Evolutionary conservation across 2,797 vertebrate species (phyloP).

Genomic region (Saxicola maurus): DNA sequence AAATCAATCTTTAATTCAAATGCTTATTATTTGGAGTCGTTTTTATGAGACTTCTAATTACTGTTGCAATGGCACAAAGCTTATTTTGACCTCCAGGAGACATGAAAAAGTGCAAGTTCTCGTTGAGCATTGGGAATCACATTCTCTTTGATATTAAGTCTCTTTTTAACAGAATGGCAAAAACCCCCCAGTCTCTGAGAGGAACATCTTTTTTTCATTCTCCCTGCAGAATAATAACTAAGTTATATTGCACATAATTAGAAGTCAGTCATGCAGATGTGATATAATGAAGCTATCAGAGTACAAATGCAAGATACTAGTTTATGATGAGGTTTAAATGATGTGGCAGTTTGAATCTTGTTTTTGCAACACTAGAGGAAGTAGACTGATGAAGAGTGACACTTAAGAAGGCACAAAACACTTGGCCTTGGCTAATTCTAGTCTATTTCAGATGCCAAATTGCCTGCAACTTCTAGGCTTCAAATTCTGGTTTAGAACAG

Average conservation of each 20-base stretch:
- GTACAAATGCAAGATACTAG: background rate
- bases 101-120: background rate
- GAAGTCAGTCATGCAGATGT: background rate
- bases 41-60: background rate
- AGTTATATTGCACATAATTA: background rate
- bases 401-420: background rate
- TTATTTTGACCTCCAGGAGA: background rate
- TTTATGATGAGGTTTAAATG: background rate
- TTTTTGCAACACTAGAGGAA: background rate
- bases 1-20: background rate
- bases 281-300: background rate
- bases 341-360: background rate
- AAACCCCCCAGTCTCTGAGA: background rate
- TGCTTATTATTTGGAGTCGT: background rate
- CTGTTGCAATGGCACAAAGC: background rate
- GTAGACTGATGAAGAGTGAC: background rate
- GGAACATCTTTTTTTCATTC: background rate
- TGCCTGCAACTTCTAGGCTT: background rate
- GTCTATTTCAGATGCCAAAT: background rate
- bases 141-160: background rate
- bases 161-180: background rate
- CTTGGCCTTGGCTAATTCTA: background rate
- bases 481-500: background rate
- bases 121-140: background rate
- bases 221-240: background rate